Percentiles rank a stretch among this genome's conserved stretches.
These are phyloP conservation scores for Teleiodes luculella DNA, from an alignment of 2,888 invertebrate genomes.

Conservation along the genomic window DNA sequence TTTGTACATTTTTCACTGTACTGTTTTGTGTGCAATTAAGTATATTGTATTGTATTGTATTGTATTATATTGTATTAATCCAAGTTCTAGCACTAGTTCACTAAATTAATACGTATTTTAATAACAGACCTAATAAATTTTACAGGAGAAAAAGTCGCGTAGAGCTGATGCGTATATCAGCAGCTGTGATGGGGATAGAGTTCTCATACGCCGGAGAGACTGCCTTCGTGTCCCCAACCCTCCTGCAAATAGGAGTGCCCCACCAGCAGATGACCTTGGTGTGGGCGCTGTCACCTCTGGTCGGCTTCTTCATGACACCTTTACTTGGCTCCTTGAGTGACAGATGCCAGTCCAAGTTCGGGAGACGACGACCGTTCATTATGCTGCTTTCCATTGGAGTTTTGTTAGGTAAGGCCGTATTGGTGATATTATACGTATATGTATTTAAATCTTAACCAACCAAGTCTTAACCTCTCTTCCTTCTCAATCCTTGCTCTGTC, in stretches of 20 bases:
- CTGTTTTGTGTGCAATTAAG: no score
- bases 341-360: conserved; percentile 87
- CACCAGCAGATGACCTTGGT: conserved; percentile 96
- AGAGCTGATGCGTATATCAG: conserved; percentile 92
- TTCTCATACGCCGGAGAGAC: conserved; percentile 99
- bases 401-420: conserved; percentile 89
- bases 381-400: conserved; percentile 93
- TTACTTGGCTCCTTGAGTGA: conserved; percentile 95
- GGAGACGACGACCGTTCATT: conserved; percentile 95
- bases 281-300: conserved; percentile 95
- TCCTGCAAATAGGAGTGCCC: conserved; percentile 94
- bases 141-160: conserved; percentile 85
- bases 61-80: background rate
- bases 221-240: conserved; percentile 96
- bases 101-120: background rate
- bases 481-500: no score
- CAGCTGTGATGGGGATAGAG: conserved; percentile 98
- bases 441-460: no score
- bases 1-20: no score
- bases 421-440: no score
- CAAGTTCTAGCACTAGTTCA: background rate
- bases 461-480: no score
- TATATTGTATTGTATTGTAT: no score
- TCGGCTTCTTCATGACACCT: conserved; percentile 97
- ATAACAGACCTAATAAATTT: background rate